phyloP scores from a whole-genome alignment of 2,888 invertebrate species.

The Diadromus collaris region DNA sequence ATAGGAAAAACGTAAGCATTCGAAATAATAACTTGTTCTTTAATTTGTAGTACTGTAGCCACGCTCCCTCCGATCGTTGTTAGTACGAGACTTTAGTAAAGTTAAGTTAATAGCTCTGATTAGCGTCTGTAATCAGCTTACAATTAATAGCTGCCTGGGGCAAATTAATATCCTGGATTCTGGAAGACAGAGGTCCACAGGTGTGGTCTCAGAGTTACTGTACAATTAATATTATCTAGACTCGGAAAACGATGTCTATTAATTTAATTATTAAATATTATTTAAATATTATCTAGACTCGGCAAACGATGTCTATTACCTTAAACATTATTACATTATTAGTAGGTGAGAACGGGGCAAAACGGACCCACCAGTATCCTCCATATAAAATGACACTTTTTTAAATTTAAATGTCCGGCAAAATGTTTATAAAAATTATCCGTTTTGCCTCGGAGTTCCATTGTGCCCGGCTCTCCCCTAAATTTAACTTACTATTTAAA shows the following conservation, averaged over 20 bases:
- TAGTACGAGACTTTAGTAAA: conserved; percentile 18
- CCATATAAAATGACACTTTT: no score
- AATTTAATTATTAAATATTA: not conserved
- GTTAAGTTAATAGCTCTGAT: conserved; percentile 26
- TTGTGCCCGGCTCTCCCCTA: conserved; percentile 1
- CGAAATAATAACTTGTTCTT: conserved; percentile 59
- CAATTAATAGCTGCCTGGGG: conserved; percentile 67
- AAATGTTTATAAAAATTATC: no score
- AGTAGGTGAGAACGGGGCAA: no score
- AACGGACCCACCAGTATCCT: no score
- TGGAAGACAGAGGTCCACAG: conserved; percentile 72
- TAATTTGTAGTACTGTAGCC: not conserved
- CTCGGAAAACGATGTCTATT: not conserved
- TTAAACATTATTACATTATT: conserved; percentile 23
- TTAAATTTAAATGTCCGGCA: no score
- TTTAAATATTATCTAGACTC: conserved; percentile 31
- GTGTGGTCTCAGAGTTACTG: conserved; percentile 40
- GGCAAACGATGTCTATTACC: not conserved
- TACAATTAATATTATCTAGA: conserved; percentile 39
- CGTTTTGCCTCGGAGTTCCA: no score
- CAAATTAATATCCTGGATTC: conserved; percentile 75
- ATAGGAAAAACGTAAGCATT: not conserved
- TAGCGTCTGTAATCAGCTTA: conserved; percentile 13
- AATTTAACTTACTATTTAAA: conserved; percentile 48
- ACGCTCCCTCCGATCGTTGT: conserved; percentile 25